A percentile compares a stretch with the other conserved stretches of the same genome.
These are phyloP conservation scores for Pseudocheirus occidentalis DNA, from an alignment of 2,797 vertebrate species.

Conservation along the genomic window DNA sequence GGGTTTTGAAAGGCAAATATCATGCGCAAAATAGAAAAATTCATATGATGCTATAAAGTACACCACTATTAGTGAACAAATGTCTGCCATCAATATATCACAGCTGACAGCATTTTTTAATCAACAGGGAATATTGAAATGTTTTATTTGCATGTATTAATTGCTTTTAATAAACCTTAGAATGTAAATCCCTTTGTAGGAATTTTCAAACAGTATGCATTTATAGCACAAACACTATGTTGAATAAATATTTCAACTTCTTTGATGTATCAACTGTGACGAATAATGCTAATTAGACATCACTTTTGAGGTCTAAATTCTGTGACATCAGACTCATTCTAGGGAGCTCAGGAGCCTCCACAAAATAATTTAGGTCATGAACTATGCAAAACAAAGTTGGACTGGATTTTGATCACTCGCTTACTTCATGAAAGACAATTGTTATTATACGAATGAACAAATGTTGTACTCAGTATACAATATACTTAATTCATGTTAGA, in stretches of 20 bases:
- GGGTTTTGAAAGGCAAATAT: background rate
- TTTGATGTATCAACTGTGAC: background rate
- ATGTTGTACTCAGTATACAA: background rate
- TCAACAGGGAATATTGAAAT: background rate
- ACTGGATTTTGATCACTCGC: background rate
- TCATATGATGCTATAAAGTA: background rate
- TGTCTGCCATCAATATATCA: background rate
- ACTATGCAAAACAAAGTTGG: background rate
- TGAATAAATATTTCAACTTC: background rate
- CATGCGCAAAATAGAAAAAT: background rate
- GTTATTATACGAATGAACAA: background rate
- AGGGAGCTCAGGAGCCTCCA: background rate
- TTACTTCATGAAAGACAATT: background rate
- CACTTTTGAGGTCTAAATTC: background rate
- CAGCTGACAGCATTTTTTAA: background rate
- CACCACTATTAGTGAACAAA: background rate
- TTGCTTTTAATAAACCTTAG: background rate
- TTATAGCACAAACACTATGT: background rate
- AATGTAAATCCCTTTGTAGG: background rate
- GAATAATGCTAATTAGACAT: background rate
- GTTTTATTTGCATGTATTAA: background rate
- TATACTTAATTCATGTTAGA: background rate
- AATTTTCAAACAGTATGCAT: background rate
- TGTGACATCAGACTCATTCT: background rate
- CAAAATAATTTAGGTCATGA: background rate